Base-by-base conservation (phyloP, 2,888 invertebrate species). In the Volucella zonaria region DNA sequence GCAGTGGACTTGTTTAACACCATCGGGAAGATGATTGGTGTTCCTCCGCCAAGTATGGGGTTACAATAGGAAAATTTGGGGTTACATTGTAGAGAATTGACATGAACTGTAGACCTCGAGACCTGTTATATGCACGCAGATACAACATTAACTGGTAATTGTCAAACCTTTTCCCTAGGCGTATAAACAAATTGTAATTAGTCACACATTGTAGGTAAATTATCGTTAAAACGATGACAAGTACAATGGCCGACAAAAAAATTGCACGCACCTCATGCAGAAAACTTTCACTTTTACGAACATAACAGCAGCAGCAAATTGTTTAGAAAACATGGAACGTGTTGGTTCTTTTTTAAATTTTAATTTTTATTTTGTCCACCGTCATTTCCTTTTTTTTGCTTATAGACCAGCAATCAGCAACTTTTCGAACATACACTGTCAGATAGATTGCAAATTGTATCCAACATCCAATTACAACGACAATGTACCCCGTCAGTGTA, bases 281-380 rank as follows among this genome's bases (percentile, higher is more conserved):
- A 74, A 76, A 67, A 76, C 76, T 76, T 76, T 76, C 76, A 76
- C 76, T 76, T 76, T 67, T 31, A 31, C 31, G 31, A 31, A 6
- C 38, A 51, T 38, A 52, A 38, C 14, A 18, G 31, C 58, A 73
- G 15, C 38, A 62, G 47, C 43, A 67, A 51, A 14, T 23, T 38
- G 47, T 38, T 59, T 45, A 51, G 59, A 59, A 76, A 67, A 67
- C 49, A 51, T 18, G 23, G 14, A 45, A 14, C 42, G 40, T 54
- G 15, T 43, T 61, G 11, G 52, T 73, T 73, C 45, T 52, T 52
- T 73, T 31, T 31, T 31, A 31, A 31, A 6, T 31, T 31, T 31
- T 6, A 6, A 31, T 31, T 31, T 31, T 31, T 31, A 31, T 4
- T 31, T 31, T 31, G 31, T 31, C 31, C 45, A 42, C 18, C n/a